Evolutionary conservation across 2,113 vertebrate genomes (phyloP).

Genomic region (Gadus chalcogrammus): DNA sequence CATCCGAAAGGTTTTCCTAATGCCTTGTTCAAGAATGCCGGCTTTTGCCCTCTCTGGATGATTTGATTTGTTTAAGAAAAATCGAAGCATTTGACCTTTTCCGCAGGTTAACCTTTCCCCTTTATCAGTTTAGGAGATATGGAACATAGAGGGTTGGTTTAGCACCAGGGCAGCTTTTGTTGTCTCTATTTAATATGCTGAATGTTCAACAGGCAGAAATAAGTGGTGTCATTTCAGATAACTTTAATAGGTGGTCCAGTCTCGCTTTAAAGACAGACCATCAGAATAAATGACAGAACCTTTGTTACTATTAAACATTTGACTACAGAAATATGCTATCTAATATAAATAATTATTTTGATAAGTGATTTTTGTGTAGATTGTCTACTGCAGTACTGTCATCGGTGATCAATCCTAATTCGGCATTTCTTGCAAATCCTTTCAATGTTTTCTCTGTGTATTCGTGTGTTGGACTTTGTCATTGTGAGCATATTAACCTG

Average conservation of each 20-base stretch:
- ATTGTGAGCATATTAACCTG: constrained; percentile 3
- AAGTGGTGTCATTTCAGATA: too few species aligned
- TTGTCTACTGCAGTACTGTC: constrained; percentile 25
- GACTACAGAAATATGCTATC: constrained; percentile 11
- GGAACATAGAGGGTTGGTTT: constrained; percentile 16
- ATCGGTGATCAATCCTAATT: constrained; percentile 36
- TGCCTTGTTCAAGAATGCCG: constrained; percentile 47
- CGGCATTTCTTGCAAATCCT: constrained; percentile 39
- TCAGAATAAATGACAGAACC: constrained; percentile 19
- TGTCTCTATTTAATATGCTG: constrained; percentile 30
- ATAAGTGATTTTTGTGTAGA: constrained; percentile 1
- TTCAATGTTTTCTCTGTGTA: constrained; percentile 37
- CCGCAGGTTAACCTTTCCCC: constrained; percentile 43
- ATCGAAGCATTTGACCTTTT: background rate
- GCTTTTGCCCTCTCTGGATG: constrained; percentile 32
- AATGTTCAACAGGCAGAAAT: constrained; percentile 27
- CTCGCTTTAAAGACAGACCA: constrained; percentile 7
- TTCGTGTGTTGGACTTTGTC: constrained; percentile 54
- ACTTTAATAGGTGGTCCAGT: too few species aligned
- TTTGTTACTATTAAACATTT: constrained; percentile 20
- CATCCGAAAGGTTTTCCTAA: constrained; percentile 61
- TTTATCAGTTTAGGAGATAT: constrained; percentile 35
- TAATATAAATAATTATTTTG: constrained; percentile 6
- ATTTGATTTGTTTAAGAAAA: constrained; percentile 38
- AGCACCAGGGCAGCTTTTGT: constrained; percentile 25